phyloP scores from a whole-genome alignment of 2,113 vertebrate genomes.

The Scomber colias region DNA sequence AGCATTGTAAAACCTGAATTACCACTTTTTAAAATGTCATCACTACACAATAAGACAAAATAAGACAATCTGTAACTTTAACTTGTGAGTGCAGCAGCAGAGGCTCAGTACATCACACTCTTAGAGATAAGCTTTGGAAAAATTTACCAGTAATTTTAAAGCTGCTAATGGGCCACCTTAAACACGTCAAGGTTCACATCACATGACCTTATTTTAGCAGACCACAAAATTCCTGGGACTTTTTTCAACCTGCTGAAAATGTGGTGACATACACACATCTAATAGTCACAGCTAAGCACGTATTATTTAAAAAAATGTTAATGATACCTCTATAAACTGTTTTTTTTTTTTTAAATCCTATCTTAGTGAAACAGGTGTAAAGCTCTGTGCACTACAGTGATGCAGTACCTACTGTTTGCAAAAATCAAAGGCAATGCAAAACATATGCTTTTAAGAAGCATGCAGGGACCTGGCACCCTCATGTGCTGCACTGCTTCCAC shows the following conservation, averaged over 20 bases:
- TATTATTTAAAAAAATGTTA: slow-evolving; percentile 7
- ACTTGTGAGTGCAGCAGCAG: background rate
- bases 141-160: background rate
- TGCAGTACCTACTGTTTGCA: slow-evolving; percentile 34
- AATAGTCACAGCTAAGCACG: background rate
- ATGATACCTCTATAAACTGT: background rate
- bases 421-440: slow-evolving; percentile 60
- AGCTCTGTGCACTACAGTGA: slow-evolving; percentile 3
- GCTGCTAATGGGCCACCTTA: background rate
- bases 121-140: background rate
- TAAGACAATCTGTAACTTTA: background rate
- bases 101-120: background rate
- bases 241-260: slow-evolving; percentile 1
- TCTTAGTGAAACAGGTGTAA: slow-evolving; percentile 36
- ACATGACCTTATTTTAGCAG: slow-evolving; percentile 6
- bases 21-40: slow-evolving; percentile 13
- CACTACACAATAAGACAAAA: background rate
- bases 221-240: background rate
- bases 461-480: slow-evolving; percentile 28
- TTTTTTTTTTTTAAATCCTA: background rate
- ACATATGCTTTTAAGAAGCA: slow-evolving; percentile 44
- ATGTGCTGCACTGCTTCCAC: slow-evolving; percentile 24
- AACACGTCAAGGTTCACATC: background rate
- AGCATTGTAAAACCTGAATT: slow-evolving; percentile 27
- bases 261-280: background rate